Percentiles rank a stretch among this genome's conserved stretches.
Conservation (phyloP, 2,888 invertebrate genomes). For the Orthosia gracilis region DNA sequence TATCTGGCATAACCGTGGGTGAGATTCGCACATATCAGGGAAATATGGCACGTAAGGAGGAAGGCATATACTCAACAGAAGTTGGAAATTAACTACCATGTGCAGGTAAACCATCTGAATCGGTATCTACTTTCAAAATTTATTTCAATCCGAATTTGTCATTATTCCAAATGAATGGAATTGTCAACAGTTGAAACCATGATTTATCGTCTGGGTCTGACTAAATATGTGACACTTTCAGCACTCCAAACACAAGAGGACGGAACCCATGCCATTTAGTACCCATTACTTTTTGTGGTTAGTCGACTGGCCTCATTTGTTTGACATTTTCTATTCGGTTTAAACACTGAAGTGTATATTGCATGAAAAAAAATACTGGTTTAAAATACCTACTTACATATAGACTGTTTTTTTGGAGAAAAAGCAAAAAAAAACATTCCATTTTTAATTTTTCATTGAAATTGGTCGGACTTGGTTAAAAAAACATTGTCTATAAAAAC, state of each 20-base stretch:
- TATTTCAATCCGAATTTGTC: not conserved
- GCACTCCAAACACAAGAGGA: not conserved
- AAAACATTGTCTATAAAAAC: not conserved
- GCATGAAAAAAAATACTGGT: too few relatives aligned
- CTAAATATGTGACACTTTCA: constrained; percentile 9
- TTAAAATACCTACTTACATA: too few relatives aligned
- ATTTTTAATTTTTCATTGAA: too few relatives aligned
- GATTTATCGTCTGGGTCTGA: too few relatives aligned
- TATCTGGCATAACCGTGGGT: too few relatives aligned
- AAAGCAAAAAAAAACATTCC: too few relatives aligned
- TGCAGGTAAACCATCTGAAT: not conserved
- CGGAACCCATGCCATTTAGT: not conserved
- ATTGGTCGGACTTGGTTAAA: not conserved
- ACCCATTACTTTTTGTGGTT: not conserved
- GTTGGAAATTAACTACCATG: too few relatives aligned
- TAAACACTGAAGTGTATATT: too few relatives aligned
- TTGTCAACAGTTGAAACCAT: not conserved
- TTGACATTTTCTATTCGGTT: not conserved
- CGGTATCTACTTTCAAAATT: not conserved
- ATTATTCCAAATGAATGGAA: not conserved
- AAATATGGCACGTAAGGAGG: too few relatives aligned
- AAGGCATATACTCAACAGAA: too few relatives aligned
- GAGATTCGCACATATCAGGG: too few relatives aligned
- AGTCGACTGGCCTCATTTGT: not conserved
- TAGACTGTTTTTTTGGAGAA: too few relatives aligned